Base-by-base conservation (phyloP, 64 coral and sea anemone genomes). In the Catalaphyllia jardinei region DNA sequence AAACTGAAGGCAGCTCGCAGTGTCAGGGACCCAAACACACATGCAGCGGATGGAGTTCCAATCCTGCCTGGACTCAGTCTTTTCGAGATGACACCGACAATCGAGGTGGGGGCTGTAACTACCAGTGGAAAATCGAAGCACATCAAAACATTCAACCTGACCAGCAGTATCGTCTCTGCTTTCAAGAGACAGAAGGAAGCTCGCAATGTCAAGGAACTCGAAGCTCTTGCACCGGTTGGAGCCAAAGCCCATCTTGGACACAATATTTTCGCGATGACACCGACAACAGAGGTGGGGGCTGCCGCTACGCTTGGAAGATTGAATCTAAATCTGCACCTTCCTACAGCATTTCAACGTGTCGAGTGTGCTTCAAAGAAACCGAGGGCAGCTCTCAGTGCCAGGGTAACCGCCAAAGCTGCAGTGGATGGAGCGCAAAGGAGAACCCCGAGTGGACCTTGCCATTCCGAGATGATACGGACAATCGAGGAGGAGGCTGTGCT, bases 391-490 rank as follows among this genome's bases (percentile, higher is more conserved):
- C 91, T 24, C 85, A 93, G 64, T 88, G 91, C 65, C 91, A 93
- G 55, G 76, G 75, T 11, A 59, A 27, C 29, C 91, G 91, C 76
- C 42, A 62, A 22, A 87, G 75, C 42, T 93, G 84, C 63, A 93
- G 91, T 62, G 84, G 85, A 25, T 93, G 91, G 91, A 87, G 75
- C 5, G 19, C 22, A 2, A 76, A 52, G 8, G 8, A 50, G 49
- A 52, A 5, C 39, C 82, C 76, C 22, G 85, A 29, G 8, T 93
- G 84, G 84, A 93, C 91, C 17, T 67, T 25, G 60, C 75, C 91
- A 35, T 93, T 88, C 62, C 84, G 91, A 31, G 91, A 87, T 87
- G 85, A 93, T 83, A 93, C 91, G 11, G 91, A 93, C n/a, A 80
- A 80, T 18, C 91, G 91, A 46, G 19, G 76, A 8, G 91, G 91